Base-by-base conservation (phyloP, 2,888 invertebrate genomes). In the Tenthredo notha region DNA sequence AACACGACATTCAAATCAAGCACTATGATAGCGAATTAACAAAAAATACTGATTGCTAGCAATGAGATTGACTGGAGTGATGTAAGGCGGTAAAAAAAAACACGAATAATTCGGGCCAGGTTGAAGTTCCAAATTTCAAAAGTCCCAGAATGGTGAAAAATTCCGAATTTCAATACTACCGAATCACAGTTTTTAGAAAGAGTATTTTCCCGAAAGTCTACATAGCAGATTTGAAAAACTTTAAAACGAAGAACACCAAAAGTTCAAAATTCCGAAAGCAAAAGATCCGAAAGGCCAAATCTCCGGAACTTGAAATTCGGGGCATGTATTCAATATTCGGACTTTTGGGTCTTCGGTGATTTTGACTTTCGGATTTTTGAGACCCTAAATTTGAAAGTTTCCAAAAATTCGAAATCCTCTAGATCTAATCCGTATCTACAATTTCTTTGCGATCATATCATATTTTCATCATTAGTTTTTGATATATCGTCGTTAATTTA, bases 1-100 rank as follows among this genome's bases (percentile, higher is more conserved):
- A 93, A 93, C 91, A 92, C 92, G 88, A 93, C 92, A 92, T 92
- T 92, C 92, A 89, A 91, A 88, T 93, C 92, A 92, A 92, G 92
- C 93, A 91, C 91, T 91, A 91, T 87, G 15, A 75, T 47, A 50
- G 77, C 33, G 1, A 80, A 37, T 80, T 80, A 80, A 72, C 37
- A 21, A 37, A 43, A n/a, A 72, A 40, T 2, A 21, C n/a, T 54
- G n/a, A 6, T n/a, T 1, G n/a, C 6, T 54, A n/a, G 54, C n/a
- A 1, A 50, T n/a, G 1, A 50, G n/a, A 50, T n/a, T 50, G 3
- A 50, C n/a, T n/a, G 50, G 50, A 50, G 6, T 4, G 50, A n/a
- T 15, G 10, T 6, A n/a, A 50, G 50, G 50, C 50, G 50, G 50
- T 50, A 4, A 54, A 54, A 54, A 54, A 54, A 54, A 54, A 7